Evolutionary conservation across 2,888 invertebrate genomes (phyloP), one percentile per base, ranked within the genome.

Genomic region (Drosophila rubida): DNA sequence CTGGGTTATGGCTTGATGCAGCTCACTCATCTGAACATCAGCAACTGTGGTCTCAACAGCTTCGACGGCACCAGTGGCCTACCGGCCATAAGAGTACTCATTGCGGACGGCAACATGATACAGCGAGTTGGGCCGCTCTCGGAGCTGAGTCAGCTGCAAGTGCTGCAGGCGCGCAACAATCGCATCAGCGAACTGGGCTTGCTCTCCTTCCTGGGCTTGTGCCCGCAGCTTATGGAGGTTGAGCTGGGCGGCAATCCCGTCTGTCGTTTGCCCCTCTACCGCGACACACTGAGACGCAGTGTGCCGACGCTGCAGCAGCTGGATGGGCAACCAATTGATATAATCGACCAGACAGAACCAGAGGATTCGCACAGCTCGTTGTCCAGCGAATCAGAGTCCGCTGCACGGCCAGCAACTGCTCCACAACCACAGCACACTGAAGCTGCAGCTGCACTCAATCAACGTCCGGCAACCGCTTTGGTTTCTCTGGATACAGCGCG

Each of bases 41-140:
- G 94, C 78, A 93, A 94, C 42, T 96, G 95, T 84, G 94, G 94
- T 0, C 89, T 96, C 53, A 93, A 92, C 16, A 94, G 94, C 69
- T 92, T 96, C 69, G 95, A 96, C 80, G 95, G 95, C 6, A 93
- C 95, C 5, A 94, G 94, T 92, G 95, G 95, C 0, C 88, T 95
- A 62, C 93, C 94, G 3, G 93, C 93, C 22, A 87, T 96, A 14
- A 93, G 93, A 46, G 94, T 94, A 59, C 91, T 96, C 9, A 92
- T 94, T 74, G 95, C 95, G 0, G 92, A 94, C 42, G 93, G 94
- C 46, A 96, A 96, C 89, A 92, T 92, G 54, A 93, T 96, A 8
- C 93, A 92, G 54, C 94, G 95, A 63, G 91, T 95, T 44, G 94
- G 94, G 41, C 94, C 95, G 0, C 92, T 95, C 62, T 93, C 94